Conservation (phyloP, 2,888 invertebrate genomes). For the Margaritifera margaritifera region DNA sequence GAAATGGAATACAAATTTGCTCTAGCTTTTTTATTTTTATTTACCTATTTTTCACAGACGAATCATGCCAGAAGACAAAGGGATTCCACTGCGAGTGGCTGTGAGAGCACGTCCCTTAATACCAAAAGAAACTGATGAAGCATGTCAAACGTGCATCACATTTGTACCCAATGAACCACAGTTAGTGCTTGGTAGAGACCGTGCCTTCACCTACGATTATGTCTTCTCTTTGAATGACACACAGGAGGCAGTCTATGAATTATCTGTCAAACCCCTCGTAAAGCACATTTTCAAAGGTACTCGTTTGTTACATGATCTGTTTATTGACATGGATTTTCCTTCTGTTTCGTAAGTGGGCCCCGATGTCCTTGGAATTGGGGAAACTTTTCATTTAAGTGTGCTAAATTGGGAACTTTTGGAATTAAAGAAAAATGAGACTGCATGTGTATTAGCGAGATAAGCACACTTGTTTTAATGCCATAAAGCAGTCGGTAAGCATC, state of each 20-base stretch:
- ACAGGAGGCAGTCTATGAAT: conserved; percentile 84
- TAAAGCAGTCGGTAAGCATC: too few species aligned
- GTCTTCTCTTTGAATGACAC: conserved; percentile 82
- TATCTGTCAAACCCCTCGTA: conserved; percentile 82
- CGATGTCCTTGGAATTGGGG: too few species aligned
- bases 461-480: too few species aligned
- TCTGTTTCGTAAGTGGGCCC: too few species aligned
- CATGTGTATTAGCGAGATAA: too few species aligned
- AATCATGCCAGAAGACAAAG: conserved; percentile 39
- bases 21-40: too few species aligned
- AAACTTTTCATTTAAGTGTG: too few species aligned
- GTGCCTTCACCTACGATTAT: conserved; percentile 88
- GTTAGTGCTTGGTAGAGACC: conserved; percentile 79
- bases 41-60: not conserved
- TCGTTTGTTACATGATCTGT: too few species aligned
- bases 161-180: conserved; percentile 74
- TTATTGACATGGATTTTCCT: too few species aligned
- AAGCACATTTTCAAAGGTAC: conserved; percentile 24
- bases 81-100: conserved; percentile 82
- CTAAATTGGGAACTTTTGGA: too few species aligned
- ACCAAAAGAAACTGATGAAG: conserved; percentile 81
- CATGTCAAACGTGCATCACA: conserved; percentile 81
- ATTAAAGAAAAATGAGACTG: too few species aligned
- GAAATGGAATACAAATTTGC: too few species aligned
- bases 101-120: conserved; percentile 87